Evolutionary conservation across 1,140 invertebrate genomes (phyloP), one percentile per base, ranked within the genome.

Genomic region (Sesamia nonagrioides): DNA sequence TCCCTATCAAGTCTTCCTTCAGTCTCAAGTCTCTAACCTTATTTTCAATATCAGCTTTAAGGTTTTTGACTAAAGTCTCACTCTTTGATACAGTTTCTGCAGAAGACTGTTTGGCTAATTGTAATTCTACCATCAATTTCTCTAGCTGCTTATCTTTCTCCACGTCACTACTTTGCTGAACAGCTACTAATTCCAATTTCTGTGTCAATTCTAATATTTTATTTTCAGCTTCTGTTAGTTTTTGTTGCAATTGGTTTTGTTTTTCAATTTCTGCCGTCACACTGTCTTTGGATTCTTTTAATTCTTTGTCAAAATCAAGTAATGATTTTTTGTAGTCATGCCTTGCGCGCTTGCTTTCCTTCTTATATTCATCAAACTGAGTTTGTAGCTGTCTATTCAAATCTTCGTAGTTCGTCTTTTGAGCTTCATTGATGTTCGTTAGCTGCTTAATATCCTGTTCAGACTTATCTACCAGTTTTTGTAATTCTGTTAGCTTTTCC

Each of bases 221-320:
- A 33, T 88, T 94, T 74, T 95, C 93, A 50, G 91, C 83, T 73
- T 93, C 89, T n/a, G 82, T 82, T 35, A 93, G 84, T 82, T 92
- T 92, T 58, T 85, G 77, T 86, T 95, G 88, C 9, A 95, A 52
- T 80, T 94, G 88, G 84, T 92, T 93, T 77, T 94, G 94, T 81
- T 95, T 92, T 72, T 92, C 89, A 75, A 91, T 80, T 87, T 96
- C 94, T 54, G 73, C 83, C 82, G 95, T 91, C 15, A 96, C 83
- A 85, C 95, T 95, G n/a, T 92, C 91, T 83, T 95, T 96, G 1
- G 91, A 88, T 71, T 95, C 91, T 56, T 89, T 81, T 61, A 95
- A 88, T 82, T 88, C 86, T 54, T 88, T 90, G 50, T 96, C 92
- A 75, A 95, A 93, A 2, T 92, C 82, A 77, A 89, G 83, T 52